Conservation (phyloP, 2,888 invertebrate genomes). For the Steinernema scapterisci region DNA sequence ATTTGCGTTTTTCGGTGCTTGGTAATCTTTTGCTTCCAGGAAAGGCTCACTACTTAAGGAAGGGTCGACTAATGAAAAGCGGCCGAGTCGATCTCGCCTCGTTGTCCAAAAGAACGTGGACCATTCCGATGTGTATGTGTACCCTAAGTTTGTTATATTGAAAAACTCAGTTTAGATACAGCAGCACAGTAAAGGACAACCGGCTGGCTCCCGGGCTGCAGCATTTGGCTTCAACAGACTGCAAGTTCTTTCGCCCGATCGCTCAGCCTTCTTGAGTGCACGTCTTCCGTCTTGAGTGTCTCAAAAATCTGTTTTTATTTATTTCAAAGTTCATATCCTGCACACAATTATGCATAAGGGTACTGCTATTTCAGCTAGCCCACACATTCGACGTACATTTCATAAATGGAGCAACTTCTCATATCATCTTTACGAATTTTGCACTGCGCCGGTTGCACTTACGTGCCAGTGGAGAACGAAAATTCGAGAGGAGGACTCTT, state of each 20-base stretch:
- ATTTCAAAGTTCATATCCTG: neutral
- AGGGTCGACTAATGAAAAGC: neutral
- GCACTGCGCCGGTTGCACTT: no score
- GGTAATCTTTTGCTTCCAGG: no score
- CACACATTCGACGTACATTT: neutral
- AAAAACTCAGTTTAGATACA: neutral
- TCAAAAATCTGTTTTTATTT: neutral
- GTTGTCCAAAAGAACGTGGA: constrained; percentile 13
- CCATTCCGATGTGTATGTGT: neutral
- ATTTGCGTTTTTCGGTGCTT: no score
- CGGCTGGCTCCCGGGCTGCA: neutral
- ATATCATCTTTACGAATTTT: no score
- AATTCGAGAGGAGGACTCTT: neutral
- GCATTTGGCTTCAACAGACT: constrained; percentile 1
- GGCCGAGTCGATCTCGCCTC: neutral
- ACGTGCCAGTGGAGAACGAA: no score
- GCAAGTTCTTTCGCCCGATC: neutral
- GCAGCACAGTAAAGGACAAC: neutral
- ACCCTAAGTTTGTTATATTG: neutral
- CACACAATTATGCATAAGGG: no score
- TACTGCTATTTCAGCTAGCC: no score
- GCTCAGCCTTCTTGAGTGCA: neutral
- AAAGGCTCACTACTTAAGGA: no score
- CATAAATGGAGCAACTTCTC: neutral
- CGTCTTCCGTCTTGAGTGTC: no score